Percentiles rank a stretch among this genome's conserved stretches.
phyloP scores from a whole-genome alignment of 1,140 invertebrate species.

The Tetragonula clypearis region DNA sequence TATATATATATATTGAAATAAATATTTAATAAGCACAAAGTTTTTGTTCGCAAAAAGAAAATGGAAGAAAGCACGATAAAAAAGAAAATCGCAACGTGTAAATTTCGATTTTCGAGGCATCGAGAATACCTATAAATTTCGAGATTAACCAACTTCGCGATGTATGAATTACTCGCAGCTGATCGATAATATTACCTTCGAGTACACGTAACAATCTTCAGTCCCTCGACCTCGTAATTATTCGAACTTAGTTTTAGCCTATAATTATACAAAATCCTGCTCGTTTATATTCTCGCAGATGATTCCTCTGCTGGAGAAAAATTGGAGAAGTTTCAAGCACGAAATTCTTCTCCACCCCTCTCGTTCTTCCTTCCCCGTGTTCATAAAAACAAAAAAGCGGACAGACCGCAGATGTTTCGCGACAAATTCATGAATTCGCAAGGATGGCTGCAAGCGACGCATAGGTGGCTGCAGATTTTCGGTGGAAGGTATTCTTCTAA shows the following conservation, averaged over 20 bases:
- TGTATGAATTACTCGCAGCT: background rate
- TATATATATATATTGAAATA: no score
- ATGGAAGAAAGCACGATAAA: background rate
- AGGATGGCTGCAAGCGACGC: background rate
- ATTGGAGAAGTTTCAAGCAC: background rate
- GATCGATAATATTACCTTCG: background rate
- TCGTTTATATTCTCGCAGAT: background rate
- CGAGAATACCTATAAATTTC: background rate
- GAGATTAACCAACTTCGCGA: background rate
- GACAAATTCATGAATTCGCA: constrained; percentile 7
- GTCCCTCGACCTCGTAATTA: background rate
- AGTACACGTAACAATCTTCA: constrained; percentile 5
- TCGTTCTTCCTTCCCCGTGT: no score
- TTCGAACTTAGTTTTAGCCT: background rate
- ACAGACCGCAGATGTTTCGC: background rate
- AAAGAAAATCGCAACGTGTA: background rate
- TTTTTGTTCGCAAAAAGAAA: no score
- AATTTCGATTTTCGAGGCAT: no score
- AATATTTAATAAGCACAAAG: no score
- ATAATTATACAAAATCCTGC: no score
- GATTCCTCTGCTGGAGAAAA: background rate
- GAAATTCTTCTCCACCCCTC: background rate
- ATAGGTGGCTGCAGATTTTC: background rate
- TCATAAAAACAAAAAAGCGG: no score
- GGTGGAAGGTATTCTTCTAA: background rate